phyloP scores from a whole-genome alignment of 2,113 vertebrate genomes.

The Bettongia penicillata region DNA sequence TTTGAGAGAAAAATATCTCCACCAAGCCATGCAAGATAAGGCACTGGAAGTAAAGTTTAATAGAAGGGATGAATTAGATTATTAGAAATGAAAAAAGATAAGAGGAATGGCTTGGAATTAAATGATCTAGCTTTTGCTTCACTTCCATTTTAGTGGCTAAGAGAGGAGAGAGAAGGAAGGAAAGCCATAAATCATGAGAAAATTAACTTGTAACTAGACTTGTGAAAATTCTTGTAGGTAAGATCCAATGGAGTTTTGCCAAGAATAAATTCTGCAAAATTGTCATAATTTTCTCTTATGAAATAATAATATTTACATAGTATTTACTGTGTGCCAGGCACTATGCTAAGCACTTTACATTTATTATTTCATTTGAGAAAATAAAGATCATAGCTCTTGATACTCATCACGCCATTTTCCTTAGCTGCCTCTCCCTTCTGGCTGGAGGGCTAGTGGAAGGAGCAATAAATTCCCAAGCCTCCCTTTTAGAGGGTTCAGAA shows the following conservation, averaged over 20 bases:
- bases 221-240: background rate
- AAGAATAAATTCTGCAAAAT: background rate
- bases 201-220: background rate
- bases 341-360: background rate
- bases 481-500: background rate
- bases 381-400: background rate
- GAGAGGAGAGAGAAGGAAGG: background rate
- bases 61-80: background rate
- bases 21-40: background rate
- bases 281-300: no score
- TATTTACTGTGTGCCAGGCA: background rate
- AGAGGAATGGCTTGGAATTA: background rate
- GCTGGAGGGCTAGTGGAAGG: background rate
- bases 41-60: background rate
- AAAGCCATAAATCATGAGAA: background rate
- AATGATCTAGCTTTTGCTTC: background rate
- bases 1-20: background rate
- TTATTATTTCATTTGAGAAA: background rate
- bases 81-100: background rate
- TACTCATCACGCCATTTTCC: background rate
- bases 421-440: background rate
- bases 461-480: background rate
- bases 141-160: background rate
- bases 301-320: background rate
- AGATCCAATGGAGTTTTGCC: background rate